These are phyloP conservation scores for Pseudoatta argentina DNA, from an alignment of 1,140 invertebrate genomes.

Conservation along the genomic window DNA sequence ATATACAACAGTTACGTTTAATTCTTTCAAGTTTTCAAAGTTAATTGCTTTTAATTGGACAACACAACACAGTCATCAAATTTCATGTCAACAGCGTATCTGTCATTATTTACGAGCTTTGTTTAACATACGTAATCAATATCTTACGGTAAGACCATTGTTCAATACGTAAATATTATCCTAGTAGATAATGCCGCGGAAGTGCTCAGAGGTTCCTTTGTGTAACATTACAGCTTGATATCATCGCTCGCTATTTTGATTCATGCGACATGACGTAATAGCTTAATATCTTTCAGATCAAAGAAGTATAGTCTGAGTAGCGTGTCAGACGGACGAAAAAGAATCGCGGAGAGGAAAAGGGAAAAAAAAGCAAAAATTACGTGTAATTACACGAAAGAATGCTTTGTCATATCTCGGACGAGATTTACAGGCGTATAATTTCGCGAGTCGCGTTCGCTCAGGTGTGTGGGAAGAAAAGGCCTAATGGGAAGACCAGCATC, in stretches of 20 bases:
- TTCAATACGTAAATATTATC: constrained; percentile 10
- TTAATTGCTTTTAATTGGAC: constrained; percentile 4
- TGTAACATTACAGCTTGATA: not conserved
- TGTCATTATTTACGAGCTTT: constrained; percentile 7
- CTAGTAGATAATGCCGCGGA: not conserved
- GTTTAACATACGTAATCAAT: not conserved
- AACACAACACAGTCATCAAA: not conserved
- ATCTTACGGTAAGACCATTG: constrained; percentile 1
- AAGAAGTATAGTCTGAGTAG: not conserved
- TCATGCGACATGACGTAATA: not conserved
- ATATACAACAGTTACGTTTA: not conserved
- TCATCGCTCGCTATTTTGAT: constrained; percentile 16
- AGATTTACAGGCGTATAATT: constrained; percentile 1
- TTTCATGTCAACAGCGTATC: not conserved
- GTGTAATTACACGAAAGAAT: not conserved
- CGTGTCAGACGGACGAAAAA: not conserved
- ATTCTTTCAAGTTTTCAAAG: not conserved
- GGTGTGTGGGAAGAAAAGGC: not conserved
- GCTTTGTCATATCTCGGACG: not conserved
- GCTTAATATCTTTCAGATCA: not conserved
- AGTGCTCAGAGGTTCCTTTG: not conserved
- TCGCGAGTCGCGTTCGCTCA: not conserved
- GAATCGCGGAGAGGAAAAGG: not conserved
- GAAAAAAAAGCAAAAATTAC: not conserved
- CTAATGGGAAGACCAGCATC: not conserved